Conservation (phyloP, 37 sponge, comb jelly and placozoan species). For the Axinella damicornis region DNA sequence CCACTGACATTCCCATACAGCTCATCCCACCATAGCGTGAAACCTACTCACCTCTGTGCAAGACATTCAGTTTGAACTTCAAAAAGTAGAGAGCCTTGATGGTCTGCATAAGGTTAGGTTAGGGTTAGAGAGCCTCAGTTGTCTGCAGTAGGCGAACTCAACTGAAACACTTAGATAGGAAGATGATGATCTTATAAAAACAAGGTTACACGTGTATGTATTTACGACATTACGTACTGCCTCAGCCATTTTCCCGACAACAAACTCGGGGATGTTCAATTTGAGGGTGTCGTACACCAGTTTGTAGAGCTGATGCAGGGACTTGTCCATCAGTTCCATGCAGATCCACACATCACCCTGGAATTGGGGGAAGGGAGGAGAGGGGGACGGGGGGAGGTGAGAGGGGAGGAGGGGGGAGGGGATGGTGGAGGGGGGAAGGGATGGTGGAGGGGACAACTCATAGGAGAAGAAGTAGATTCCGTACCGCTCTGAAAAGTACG, state of each 20-base stretch:
- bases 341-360: conserved; percentile 95
- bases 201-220: not conserved
- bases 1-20: too few species aligned
- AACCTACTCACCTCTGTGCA: conserved; percentile 92
- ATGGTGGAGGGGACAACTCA: too few species aligned
- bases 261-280: conserved; percentile 62
- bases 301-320: conserved; percentile 81
- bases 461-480: too few species aligned
- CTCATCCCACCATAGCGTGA: too few species aligned
- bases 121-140: not conserved
- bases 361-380: not conserved
- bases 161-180: not conserved
- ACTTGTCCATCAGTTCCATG: conserved; percentile 94
- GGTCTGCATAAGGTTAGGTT: conserved; percentile 47
- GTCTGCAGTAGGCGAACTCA: too few species aligned
- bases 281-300: conserved; percentile 70
- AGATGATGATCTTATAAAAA: not conserved
- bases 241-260: conserved; percentile 70
- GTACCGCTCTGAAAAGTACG: too few species aligned
- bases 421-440: too few species aligned
- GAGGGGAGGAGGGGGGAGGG: conserved; percentile 9
- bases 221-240: conserved; percentile 64
- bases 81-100: conserved; percentile 86
- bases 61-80: conserved; percentile 73
- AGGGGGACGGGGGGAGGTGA: not conserved